A percentile compares a stretch with the other conserved stretches of the same genome.
These are phyloP conservation scores for Uloborus diversus DNA, from an alignment of 1,140 invertebrate genomes.

Conservation along the genomic window DNA sequence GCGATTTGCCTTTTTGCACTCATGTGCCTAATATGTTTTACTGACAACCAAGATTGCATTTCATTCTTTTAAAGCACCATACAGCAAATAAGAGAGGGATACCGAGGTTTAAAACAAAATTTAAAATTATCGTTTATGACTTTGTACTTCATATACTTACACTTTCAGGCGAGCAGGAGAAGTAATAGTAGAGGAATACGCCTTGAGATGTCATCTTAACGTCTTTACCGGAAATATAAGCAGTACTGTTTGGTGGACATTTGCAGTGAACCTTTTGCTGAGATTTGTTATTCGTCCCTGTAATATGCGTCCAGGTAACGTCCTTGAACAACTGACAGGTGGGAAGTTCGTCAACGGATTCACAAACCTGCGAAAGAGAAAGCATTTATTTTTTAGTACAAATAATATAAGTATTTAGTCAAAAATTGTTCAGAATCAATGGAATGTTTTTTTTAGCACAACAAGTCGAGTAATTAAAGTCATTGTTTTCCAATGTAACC, in stretches of 20 bases:
- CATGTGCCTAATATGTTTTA: too few relatives aligned
- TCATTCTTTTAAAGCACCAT: too few relatives aligned
- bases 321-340: conserved; percentile 81
- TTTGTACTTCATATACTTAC: conserved; percentile 72
- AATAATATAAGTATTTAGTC: not conserved
- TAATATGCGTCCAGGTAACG: conserved; percentile 77
- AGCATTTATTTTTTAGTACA: not conserved
- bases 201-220: conserved; percentile 68
- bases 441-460: not conserved
- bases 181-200: conserved; percentile 76
- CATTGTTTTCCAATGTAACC: too few relatives aligned
- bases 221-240: conserved; percentile 83
- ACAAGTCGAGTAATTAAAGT: too few relatives aligned
- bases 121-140: too few relatives aligned
- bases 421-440: not conserved
- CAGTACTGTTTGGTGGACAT: conserved; percentile 83
- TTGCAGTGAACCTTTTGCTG: conserved; percentile 85
- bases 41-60: too few relatives aligned
- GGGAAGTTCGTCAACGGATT: conserved; percentile 82
- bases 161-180: conserved; percentile 87
- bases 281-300: conserved; percentile 7
- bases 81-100: too few relatives aligned
- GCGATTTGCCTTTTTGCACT: too few relatives aligned
- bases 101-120: too few relatives aligned
- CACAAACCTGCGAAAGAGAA: conserved; percentile 70